Evolutionary conservation across 2,888 invertebrate species (phyloP).

Genomic region (Nomada goodeniana): DNA sequence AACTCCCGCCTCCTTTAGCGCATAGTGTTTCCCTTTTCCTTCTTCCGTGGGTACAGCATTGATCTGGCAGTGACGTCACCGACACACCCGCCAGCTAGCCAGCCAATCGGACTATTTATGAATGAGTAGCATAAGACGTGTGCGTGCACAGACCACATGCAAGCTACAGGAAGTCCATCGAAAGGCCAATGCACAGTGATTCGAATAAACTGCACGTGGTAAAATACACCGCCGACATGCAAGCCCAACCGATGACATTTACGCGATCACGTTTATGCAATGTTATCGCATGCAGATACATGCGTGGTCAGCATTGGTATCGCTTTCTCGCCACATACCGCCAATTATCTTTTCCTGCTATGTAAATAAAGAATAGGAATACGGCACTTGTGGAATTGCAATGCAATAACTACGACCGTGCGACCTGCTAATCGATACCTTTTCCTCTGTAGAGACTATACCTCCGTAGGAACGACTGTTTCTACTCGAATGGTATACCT

Average conservation of each 20-base stretch:
- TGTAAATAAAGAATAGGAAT: background rate
- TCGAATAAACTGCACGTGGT: constrained; percentile 57
- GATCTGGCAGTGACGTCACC: constrained; percentile 77
- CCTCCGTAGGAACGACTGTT: background rate
- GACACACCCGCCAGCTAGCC: constrained; percentile 77
- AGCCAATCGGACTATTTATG: constrained; percentile 74
- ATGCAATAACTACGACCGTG: no score
- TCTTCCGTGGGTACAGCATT: constrained; percentile 61
- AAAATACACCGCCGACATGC: background rate
- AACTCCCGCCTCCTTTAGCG: constrained; percentile 62
- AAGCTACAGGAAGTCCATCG: constrained; percentile 40
- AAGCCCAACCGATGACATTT: background rate
- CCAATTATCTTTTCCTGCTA: background rate
- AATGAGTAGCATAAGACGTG: constrained; percentile 68
- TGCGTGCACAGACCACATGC: constrained; percentile 17
- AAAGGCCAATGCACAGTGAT: constrained; percentile 62
- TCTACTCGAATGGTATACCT: background rate
- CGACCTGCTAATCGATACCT: background rate
- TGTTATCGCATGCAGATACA: constrained; percentile 28
- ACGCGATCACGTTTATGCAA: constrained; percentile 14
- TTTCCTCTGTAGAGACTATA: background rate
- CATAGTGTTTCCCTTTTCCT: constrained; percentile 34
- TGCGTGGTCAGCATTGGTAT: background rate
- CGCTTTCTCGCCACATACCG: background rate
- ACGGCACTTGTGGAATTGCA: background rate